These are phyloP conservation scores for Camarhynchus parvulus DNA, from an alignment of 2,113 vertebrate species.

Conservation along the genomic window DNA sequence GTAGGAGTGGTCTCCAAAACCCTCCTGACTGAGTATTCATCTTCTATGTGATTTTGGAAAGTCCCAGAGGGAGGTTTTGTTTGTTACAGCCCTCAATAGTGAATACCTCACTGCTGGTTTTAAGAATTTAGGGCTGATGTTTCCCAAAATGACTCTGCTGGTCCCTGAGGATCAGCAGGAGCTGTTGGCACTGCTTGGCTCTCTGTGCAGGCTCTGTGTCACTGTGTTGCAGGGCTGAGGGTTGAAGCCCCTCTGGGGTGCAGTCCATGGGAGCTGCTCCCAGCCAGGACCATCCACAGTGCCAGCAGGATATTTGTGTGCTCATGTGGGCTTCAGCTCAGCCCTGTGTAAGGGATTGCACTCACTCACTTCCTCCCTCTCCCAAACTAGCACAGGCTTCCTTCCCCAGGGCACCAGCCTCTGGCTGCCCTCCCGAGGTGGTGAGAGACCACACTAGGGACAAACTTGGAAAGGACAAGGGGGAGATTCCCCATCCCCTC, in stretches of 20 bases:
- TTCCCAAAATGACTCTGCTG: neutral
- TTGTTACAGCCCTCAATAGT: neutral
- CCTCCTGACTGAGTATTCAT: neutral
- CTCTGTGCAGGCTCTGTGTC: neutral
- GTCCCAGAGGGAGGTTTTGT: neutral
- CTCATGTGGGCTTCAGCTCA: neutral
- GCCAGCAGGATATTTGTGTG: rapidly evolving
- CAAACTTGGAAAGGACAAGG: neutral
- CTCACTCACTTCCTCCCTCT: neutral
- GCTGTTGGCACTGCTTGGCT: neutral
- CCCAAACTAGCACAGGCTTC: neutral
- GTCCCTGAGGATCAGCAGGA: neutral
- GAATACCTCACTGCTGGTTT: neutral
- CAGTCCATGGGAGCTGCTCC: neutral
- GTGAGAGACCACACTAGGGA: neutral
- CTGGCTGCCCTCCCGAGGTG: neutral
- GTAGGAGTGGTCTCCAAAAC: neutral
- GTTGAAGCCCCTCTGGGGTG: neutral
- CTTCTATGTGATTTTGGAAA: neutral
- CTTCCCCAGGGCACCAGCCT: neutral
- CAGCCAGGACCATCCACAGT: neutral
- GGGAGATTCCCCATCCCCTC: slow-evolving; percentile 6
- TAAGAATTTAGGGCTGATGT: neutral
- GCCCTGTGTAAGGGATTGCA: neutral
- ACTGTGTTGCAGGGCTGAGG: neutral